Evolutionary conservation across 2,797 vertebrate genomes (phyloP), one percentile per base, ranked within the genome.

Genomic region (Sebastes itinus): DNA sequence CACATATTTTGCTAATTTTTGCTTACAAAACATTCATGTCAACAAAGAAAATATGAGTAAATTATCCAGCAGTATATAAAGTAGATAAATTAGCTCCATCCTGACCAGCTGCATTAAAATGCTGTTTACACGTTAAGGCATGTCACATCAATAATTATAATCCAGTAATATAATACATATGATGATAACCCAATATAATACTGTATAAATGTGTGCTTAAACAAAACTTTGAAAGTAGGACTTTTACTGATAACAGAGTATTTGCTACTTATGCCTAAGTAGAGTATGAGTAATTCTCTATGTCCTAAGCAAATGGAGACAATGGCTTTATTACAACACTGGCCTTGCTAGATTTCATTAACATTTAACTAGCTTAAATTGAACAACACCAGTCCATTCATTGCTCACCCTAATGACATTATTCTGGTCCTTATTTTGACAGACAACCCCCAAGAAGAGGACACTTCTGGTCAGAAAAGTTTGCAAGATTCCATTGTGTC

Each of bases 361-460:
- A 71, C 52, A 54, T 75, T 72, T 56, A 69, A 32, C n/a, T 2
- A 33, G 28, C 54, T 72, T 1, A 71, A 78, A 56, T 77, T 72
- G 56, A 42, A 13, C 3, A 18, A 1, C 5, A 23, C 16, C 0
- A 1, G 16, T 71, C 32, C 1, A 23, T 78, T 85, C 1, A 23
- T 78, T 85, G 49, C 9, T 82, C 52, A 33, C 20, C 10, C 38
- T 55, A 66, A 81, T 83, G n/a, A 60, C 35, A 52, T 78, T 59
- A 66, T 22, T 52, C 12, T 82, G 35, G 2, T 84, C 38, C 33
- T 60, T 46, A 18, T 87, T 82, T 83, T 65, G n/a, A 63, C 87
- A 94, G 91, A 87, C 9, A 52, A 56, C 32, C 42, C 42, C 46
- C 62, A 78, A 60, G 87, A 74, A 4, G 60, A 76, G 1, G 56